These are phyloP conservation scores for Drepanosiphum platanoidis DNA, from an alignment of 2,888 invertebrate species.

Conservation along the genomic window DNA sequence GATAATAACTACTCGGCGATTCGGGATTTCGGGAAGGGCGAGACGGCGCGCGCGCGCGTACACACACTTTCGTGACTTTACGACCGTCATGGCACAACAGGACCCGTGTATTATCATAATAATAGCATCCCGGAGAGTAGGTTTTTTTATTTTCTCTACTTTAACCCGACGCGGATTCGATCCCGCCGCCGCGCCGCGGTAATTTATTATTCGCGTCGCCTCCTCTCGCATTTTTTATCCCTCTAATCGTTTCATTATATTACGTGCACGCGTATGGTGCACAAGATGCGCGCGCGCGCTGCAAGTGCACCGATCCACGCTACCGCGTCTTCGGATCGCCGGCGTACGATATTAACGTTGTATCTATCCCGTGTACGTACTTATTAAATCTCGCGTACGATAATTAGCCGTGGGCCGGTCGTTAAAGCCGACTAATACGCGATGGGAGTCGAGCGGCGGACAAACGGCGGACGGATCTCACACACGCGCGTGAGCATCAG, in stretches of 20 bases:
- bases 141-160: no score
- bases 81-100: no score
- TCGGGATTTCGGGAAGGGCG: neutral
- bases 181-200: neutral
- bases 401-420: constrained; percentile 18
- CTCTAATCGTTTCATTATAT: constrained; percentile 37
- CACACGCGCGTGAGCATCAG: no score
- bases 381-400: neutral
- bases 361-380: neutral
- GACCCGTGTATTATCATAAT: neutral
- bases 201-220: constrained; percentile 3
- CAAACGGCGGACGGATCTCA: neutral
- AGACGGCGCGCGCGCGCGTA: neutral
- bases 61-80: constrained; percentile 8
- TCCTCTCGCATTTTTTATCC: neutral
- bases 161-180: neutral
- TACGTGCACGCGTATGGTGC: neutral
- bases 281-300: neutral
- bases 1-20: neutral
- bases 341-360: neutral
- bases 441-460: neutral
- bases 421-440: constrained; percentile 19
- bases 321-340: constrained; percentile 26
- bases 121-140: no score
- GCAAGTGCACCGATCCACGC: constrained; percentile 24